Conservation (phyloP, 2,113 vertebrate genomes). For the Ardeotis arabs region DNA sequence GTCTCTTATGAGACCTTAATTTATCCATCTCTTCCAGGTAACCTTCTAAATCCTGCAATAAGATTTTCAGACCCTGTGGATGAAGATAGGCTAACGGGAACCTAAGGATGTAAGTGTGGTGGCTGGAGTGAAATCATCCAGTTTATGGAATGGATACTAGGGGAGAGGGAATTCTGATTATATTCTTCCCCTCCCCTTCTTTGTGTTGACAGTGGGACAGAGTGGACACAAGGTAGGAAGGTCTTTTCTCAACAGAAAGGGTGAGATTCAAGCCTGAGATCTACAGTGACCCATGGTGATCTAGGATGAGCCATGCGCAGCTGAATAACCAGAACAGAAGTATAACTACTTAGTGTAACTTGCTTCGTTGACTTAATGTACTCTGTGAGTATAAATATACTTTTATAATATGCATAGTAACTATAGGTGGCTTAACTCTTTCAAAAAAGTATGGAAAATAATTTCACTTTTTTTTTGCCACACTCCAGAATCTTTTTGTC, state of each 20-base stretch:
- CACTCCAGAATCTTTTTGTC: background rate
- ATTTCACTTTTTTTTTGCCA: background rate
- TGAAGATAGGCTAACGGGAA: background rate
- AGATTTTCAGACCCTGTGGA: background rate
- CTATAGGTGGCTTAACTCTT: background rate
- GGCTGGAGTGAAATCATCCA: rapidly evolving
- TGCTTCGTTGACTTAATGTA: background rate
- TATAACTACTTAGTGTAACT: background rate
- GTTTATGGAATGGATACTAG: background rate
- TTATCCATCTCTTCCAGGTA: background rate
- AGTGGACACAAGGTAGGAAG: background rate
- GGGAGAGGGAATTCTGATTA: background rate
- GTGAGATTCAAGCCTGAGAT: background rate
- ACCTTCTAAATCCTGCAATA: background rate
- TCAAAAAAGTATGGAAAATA: background rate
- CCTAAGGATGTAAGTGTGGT: background rate
- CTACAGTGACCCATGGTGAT: background rate
- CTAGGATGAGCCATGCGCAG: background rate
- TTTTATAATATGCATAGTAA: background rate
- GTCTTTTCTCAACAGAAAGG: background rate
- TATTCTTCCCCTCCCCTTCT: background rate
- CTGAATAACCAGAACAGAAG: background rate
- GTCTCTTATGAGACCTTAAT: background rate
- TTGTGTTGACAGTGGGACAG: background rate
- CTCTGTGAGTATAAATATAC: background rate